These are phyloP conservation scores for Triplophysa tibetana DNA, from an alignment of 2,113 vertebrate species.

Conservation along the genomic window DNA sequence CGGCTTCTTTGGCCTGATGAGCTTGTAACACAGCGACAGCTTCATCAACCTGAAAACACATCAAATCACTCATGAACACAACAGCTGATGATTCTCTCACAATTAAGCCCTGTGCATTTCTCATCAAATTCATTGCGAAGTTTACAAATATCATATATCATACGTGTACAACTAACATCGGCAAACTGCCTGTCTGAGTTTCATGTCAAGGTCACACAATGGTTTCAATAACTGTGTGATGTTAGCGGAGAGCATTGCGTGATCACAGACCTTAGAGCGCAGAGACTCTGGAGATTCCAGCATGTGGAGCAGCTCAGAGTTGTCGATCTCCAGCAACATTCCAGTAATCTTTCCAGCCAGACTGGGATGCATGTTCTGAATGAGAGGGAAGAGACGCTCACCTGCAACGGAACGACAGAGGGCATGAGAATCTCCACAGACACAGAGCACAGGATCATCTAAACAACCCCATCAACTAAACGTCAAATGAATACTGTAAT, in stretches of 20 bases:
- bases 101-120: too few species aligned
- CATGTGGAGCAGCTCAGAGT: conserved; percentile 98
- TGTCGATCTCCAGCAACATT: conserved; percentile 97
- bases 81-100: too few species aligned
- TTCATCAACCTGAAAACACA: conserved; percentile 86
- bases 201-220: not conserved
- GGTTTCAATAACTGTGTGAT: not conserved
- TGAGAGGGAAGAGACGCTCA: conserved; percentile 94
- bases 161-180: too few species aligned
- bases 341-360: conserved; percentile 98
- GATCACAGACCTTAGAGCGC: conserved; percentile 85
- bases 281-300: conserved; percentile 97
- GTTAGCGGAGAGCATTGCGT: not conserved
- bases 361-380: conserved; percentile 94
- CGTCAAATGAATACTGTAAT: not conserved
- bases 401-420: conserved; percentile 68
- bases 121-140: too few species aligned
- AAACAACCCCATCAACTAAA: not conserved
- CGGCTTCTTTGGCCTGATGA: conserved; percentile 97
- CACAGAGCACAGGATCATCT: not conserved
- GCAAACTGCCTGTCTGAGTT: too few species aligned
- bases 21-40: conserved; percentile 97
- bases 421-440: not conserved
- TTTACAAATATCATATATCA: too few species aligned
- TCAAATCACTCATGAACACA: not conserved